These are phyloP conservation scores for Lasioglossum villosulum DNA, from an alignment of 2,888 invertebrate species.

Conservation along the genomic window DNA sequence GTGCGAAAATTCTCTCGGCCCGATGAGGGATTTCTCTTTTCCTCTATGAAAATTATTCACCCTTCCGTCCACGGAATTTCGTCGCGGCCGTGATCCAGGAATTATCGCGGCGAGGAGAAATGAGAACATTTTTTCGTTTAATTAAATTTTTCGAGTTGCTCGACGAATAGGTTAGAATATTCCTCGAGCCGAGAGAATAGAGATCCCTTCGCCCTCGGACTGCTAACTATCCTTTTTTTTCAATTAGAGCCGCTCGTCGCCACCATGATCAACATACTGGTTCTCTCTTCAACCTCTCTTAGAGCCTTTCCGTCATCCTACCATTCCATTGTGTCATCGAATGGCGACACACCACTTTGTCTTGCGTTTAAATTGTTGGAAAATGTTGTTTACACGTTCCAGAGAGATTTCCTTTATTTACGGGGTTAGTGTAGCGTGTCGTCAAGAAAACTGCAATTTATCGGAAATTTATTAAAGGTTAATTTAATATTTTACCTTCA, in stretches of 20 bases:
- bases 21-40: constrained; percentile 25
- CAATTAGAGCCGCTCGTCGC: not conserved
- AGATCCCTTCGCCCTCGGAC: not conserved
- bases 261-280: not conserved
- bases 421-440: not conserved
- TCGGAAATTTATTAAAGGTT: not conserved
- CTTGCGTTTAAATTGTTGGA: not conserved
- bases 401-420: not conserved
- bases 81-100: not conserved
- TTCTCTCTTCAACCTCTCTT: not conserved
- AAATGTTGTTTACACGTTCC: not conserved
- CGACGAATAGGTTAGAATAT: constrained; percentile 25
- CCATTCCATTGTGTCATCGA: not conserved
- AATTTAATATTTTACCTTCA: not conserved
- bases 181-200: constrained; percentile 10
- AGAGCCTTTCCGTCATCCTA: not conserved
- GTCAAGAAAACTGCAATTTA: not conserved
- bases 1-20: constrained; percentile 4
- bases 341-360: not conserved
- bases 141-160: constrained; percentile 32
- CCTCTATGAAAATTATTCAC: constrained; percentile 46
- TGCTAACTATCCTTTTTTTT: not conserved
- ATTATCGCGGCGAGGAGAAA: constrained; percentile 10
- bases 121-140: constrained; percentile 39
- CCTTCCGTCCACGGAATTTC: not conserved